Base-by-base conservation (phyloP, 2,888 invertebrate species). In the Baronia brevicornis region DNA sequence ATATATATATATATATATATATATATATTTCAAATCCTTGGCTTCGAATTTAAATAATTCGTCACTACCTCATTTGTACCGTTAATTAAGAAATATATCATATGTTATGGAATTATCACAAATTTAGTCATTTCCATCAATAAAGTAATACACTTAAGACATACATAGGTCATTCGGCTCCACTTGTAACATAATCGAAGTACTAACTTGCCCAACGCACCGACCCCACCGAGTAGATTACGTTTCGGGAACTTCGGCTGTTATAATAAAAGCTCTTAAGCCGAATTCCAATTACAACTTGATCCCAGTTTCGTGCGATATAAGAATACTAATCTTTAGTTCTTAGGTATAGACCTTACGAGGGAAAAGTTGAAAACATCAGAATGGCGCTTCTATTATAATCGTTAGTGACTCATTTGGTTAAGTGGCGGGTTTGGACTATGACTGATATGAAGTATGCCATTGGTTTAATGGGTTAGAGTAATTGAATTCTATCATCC, bases 271-370 rank as follows among this genome's bases (percentile, higher is more conserved):
- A 28, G 22, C 23, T 23, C 33, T 22, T 33, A 33, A 28, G 33
- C 28, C 6, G 28, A 28, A 28, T 33, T 28, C 33, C 27, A 33
- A 33, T 33, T 33, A 33, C 33, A 33, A 33, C 28, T 23, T 28
- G 28, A 33, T 33, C 28, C 33, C 28, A 25, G 18, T 23, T 13
- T 23, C 20, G 27, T 13, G 23, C 28, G 27, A 10, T 21, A 13
- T 23, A 28, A 33, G 28, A 28, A 28, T 33, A 28, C 33, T 33
- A 28, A 33, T 33, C 33, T 22, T 8, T 18, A 18, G 23, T 33
- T 28, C 28, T 33, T 23, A 19, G 13, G 12, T 28, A 33, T 10
- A 27, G 9, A 21, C 27, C 13, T 24, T 31, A 19, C 8, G 13
- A 18, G 7, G 5, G 18, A 10, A 28, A 17, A 13, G 27, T 23